Evolutionary conservation across 2,797 vertebrate species (phyloP).

Genomic region (Phoxinus dragarum): DNA sequence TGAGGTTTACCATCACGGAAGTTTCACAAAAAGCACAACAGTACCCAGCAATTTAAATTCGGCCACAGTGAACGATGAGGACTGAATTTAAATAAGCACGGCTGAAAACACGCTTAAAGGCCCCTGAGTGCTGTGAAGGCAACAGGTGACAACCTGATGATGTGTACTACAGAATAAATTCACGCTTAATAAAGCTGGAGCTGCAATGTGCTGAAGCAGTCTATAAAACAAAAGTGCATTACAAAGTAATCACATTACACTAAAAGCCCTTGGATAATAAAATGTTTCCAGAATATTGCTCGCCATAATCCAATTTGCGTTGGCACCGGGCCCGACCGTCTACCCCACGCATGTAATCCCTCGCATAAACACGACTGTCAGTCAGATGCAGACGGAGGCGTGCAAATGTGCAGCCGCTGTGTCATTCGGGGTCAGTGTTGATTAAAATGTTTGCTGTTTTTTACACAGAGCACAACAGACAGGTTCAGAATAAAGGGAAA

Average conservation of each 20-base stretch:
- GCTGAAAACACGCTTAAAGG: neutral
- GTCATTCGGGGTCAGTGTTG: conserved; percentile 52
- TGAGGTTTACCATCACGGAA: conserved; percentile 17
- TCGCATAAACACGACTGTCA: conserved; percentile 62
- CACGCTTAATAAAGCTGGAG: conserved; percentile 75
- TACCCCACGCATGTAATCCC: conserved; percentile 67
- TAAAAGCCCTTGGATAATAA: conserved; percentile 75
- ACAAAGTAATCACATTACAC: conserved; percentile 78
- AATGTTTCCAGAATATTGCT: conserved; percentile 72
- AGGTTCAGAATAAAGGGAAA: conserved; percentile 56
- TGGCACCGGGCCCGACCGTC: conserved; percentile 71
- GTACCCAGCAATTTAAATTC: neutral
- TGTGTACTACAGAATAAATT: conserved; percentile 71
- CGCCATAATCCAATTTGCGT: conserved; percentile 76
- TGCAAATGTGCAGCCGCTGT: conserved; percentile 41
- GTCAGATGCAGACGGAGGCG: conserved; percentile 54
- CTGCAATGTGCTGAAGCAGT: conserved; percentile 69
- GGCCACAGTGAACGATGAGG: neutral
- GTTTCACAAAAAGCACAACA: conserved; percentile 8
- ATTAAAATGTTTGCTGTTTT: conserved; percentile 52
- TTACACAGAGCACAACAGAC: conserved; percentile 46
- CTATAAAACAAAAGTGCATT: conserved; percentile 73
- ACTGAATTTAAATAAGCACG: conserved; percentile 5
- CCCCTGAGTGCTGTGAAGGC: conserved; percentile 31
- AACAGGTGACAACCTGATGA: conserved; percentile 59